A percentile compares a stretch with the other conserved stretches of the same genome.
phyloP scores from a whole-genome alignment of 2,888 invertebrate genomes.

The Hartigia nigra region DNA sequence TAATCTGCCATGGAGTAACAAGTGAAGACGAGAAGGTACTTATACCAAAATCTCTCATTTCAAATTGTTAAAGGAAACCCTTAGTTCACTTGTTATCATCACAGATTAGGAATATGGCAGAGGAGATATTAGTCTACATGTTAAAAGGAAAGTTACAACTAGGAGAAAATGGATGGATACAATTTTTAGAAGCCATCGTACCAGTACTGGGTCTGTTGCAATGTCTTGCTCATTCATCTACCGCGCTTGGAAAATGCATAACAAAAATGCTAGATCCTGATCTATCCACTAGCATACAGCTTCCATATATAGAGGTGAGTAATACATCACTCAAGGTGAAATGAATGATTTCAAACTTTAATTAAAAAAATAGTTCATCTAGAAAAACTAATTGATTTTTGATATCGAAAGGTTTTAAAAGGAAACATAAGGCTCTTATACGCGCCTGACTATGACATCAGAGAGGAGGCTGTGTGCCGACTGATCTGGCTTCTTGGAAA shows the following conservation, averaged over 20 bases:
- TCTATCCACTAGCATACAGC: conserved; percentile 70
- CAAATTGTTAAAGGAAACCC: not conserved
- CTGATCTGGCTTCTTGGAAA: conserved; percentile 68
- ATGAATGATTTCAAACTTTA: not conserved
- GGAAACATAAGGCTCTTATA: conserved; percentile 68
- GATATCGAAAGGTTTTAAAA: conserved; percentile 62
- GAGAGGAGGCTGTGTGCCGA: conserved; percentile 69
- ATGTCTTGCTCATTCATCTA: conserved; percentile 70
- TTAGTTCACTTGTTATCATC: not conserved
- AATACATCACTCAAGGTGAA: not conserved
- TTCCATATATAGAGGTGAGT: conserved; percentile 69
- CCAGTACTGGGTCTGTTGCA: conserved; percentile 73
- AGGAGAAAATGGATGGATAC: conserved; percentile 73
- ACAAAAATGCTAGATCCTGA: conserved; percentile 75
- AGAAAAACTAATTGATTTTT: not conserved
- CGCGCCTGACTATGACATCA: conserved; percentile 58
- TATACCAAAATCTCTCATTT: conserved; percentile 6
- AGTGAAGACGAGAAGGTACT: conserved; percentile 64
- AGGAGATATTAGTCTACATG: conserved; percentile 73
- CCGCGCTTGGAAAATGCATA: conserved; percentile 70
- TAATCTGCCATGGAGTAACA: conserved; percentile 73
- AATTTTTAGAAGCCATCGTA: conserved; percentile 70
- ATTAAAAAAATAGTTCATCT: not conserved
- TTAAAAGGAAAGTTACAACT: conserved; percentile 75
- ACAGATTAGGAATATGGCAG: conserved; percentile 71